Evolutionary conservation across 2,113 vertebrate species (phyloP).

Genomic region (Myxocyprinus asiaticus): DNA sequence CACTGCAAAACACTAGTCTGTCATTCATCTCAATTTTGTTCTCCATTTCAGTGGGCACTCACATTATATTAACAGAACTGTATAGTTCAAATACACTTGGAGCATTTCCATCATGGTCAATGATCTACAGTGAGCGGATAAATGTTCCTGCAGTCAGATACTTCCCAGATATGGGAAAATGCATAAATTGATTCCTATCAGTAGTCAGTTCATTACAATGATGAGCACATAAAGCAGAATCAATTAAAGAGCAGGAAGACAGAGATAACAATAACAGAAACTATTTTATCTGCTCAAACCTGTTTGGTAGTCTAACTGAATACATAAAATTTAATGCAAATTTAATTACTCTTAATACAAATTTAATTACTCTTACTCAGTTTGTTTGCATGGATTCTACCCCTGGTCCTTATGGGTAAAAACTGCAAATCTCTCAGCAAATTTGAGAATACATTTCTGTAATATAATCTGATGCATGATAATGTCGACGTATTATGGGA

Average conservation of each 20-base stretch:
- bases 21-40: slow-evolving; percentile 42
- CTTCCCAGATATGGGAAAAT: slow-evolving; percentile 60
- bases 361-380: slow-evolving; percentile 54
- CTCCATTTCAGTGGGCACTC: slow-evolving; percentile 12
- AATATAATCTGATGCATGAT: slow-evolving; percentile 8
- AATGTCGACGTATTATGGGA: not conserved
- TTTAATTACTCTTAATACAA: slow-evolving; percentile 60
- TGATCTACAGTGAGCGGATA: slow-evolving; percentile 53
- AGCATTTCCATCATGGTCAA: slow-evolving; percentile 57
- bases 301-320: slow-evolving; percentile 59
- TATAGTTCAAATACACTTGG: slow-evolving; percentile 50
- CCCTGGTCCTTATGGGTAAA: slow-evolving; percentile 45
- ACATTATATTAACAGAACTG: slow-evolving; percentile 37
- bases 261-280: slow-evolving; percentile 58
- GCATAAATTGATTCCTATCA: slow-evolving; percentile 66
- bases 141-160: slow-evolving; percentile 61
- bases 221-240: slow-evolving; percentile 63
- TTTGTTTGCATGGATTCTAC: slow-evolving; percentile 51
- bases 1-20: not conserved
- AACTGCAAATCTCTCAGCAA: slow-evolving; percentile 42
- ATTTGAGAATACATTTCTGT: slow-evolving; percentile 26
- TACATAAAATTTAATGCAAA: slow-evolving; percentile 60
- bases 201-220: slow-evolving; percentile 62
- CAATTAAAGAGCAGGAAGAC: slow-evolving; percentile 57
- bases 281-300: slow-evolving; percentile 50